Evolutionary conservation across 2,797 vertebrate genomes (phyloP).

Genomic region (Perodicticus potto): DNA sequence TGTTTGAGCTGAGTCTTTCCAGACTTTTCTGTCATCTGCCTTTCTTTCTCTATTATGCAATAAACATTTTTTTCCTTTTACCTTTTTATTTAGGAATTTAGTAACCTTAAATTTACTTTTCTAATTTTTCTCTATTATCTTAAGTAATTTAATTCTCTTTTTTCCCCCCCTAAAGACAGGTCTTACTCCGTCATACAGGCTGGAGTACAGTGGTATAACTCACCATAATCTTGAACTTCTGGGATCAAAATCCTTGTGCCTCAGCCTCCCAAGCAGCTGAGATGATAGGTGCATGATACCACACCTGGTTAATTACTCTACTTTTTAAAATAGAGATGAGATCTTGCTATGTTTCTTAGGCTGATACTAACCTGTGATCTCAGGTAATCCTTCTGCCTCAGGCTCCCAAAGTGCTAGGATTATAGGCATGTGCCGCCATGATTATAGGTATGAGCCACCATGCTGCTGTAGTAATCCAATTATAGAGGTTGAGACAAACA

Average conservation of each 20-base stretch:
- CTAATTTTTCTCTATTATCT: not conserved
- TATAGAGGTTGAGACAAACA: not conserved
- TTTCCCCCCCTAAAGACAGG: not conserved
- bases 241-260: not conserved
- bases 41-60: not conserved
- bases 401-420: not conserved
- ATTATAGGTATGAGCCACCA: not conserved
- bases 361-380: not conserved
- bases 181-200: not conserved
- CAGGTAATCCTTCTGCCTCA: not conserved
- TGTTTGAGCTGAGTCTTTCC: not conserved
- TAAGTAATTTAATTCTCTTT: not conserved
- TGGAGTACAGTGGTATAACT: not conserved
- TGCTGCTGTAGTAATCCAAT: not conserved
- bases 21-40: not conserved
- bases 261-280: not conserved
- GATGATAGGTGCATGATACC: not conserved
- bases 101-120: conserved; percentile 10
- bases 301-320: not conserved
- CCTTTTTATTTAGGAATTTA: conserved; percentile 28
- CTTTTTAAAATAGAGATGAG: not conserved
- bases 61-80: not conserved
- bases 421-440: not conserved
- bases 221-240: not conserved
- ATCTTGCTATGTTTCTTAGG: not conserved